phyloP scores from a whole-genome alignment of 2,888 invertebrate species.

The Drosophila borborema region DNA sequence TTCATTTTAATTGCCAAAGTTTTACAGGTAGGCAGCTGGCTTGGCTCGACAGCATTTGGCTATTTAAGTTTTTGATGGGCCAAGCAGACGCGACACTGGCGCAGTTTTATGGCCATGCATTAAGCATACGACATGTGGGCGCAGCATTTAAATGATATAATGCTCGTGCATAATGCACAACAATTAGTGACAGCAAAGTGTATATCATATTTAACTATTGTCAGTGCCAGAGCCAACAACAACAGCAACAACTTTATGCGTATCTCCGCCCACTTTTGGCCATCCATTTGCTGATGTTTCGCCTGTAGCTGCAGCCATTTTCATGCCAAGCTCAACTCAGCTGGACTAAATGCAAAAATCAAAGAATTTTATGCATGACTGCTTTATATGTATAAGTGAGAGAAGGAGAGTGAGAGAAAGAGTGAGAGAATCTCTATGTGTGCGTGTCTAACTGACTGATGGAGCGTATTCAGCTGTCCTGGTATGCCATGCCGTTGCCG shows the following conservation, averaged over 20 bases:
- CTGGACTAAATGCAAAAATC: constrained; percentile 54
- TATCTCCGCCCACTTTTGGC: neutral
- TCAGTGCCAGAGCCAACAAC: neutral
- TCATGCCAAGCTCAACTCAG: constrained; percentile 40
- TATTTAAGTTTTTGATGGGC: constrained; percentile 65
- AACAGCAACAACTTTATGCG: neutral
- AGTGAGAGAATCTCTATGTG: neutral
- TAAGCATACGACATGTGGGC: constrained; percentile 71
- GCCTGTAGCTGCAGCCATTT: constrained; percentile 51
- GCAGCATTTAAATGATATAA: constrained; percentile 45
- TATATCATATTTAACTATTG: constrained; percentile 38
- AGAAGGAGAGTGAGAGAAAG: neutral
- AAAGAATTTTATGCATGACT: constrained; percentile 59
- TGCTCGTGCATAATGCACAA: constrained; percentile 59
- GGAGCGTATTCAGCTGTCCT: constrained; percentile 41
- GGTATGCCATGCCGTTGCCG: constrained; percentile 10
- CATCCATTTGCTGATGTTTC: constrained; percentile 43
- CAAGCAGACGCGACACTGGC: constrained; percentile 58
- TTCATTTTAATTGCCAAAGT: constrained; percentile 66
- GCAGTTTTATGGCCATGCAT: constrained; percentile 51
- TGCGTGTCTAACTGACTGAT: constrained; percentile 60
- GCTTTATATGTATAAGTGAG: constrained; percentile 9
- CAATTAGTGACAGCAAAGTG: constrained; percentile 63
- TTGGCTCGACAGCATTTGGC: constrained; percentile 25
- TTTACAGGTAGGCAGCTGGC: constrained; percentile 51